phyloP scores from a whole-genome alignment of 2,113 vertebrate species.

The Carassius gibelio region DNA sequence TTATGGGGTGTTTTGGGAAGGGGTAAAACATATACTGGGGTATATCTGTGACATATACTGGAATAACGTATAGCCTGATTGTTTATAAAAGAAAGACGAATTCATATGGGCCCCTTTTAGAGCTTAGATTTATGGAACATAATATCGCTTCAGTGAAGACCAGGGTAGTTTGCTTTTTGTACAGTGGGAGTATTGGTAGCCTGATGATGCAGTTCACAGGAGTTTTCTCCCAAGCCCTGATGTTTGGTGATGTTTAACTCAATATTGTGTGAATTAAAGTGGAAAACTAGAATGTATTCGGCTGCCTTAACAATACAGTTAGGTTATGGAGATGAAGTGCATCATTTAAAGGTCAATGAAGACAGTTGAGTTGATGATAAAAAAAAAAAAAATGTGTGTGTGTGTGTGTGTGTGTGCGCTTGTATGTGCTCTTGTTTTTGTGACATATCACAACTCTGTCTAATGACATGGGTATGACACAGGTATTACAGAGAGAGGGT shows the following conservation, averaged over 20 bases:
- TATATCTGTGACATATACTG: conserved; percentile 5
- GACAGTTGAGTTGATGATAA: background rate
- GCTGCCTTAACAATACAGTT: conserved; percentile 19
- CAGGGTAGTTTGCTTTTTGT: conserved; percentile 29
- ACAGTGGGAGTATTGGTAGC: conserved; percentile 43
- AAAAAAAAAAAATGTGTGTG: background rate
- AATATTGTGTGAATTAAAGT: conserved; percentile 34
- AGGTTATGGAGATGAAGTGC: background rate
- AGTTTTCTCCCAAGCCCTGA: background rate
- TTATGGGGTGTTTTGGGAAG: conserved; percentile 28
- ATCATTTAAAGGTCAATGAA: background rate
- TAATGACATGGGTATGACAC: no score
- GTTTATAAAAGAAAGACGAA: conserved; percentile 21
- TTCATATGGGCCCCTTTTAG: conserved; percentile 7
- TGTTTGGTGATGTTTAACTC: conserved; percentile 35
- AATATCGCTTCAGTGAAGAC: conserved; percentile 39
- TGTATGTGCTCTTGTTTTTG: no score
- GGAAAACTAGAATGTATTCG: conserved; percentile 10
- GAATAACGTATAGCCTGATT: background rate
- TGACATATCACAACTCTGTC: no score
- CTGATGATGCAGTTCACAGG: background rate
- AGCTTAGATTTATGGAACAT: conserved; percentile 48
- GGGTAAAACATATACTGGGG: background rate
- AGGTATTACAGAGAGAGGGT: no score
- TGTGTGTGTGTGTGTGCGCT: no score